Evolutionary conservation across 2,888 invertebrate species (phyloP).

Genomic region (Acanthosepion lycidas): DNA sequence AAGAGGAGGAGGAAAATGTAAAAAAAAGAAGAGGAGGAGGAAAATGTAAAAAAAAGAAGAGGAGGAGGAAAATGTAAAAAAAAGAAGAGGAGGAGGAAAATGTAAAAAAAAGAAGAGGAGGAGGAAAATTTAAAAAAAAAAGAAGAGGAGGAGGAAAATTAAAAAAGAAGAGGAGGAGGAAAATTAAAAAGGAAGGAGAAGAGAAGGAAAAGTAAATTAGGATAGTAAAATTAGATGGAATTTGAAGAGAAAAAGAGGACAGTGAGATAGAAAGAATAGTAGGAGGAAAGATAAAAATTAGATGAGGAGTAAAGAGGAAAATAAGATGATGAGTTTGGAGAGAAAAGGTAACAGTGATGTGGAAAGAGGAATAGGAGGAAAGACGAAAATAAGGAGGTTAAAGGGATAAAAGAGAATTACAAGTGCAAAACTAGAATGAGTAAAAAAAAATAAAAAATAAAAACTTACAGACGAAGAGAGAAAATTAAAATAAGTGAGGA

Average conservation of each 20-base stretch:
- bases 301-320: not conserved
- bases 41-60: not conserved
- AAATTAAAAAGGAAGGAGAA: not conserved
- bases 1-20: too few species aligned
- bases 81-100: not conserved
- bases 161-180: not conserved
- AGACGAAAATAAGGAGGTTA: not conserved
- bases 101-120: not conserved
- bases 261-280: not conserved
- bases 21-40: not conserved
- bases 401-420: not conserved
- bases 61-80: not conserved
- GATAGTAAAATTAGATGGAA: too few species aligned
- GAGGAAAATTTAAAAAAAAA: not conserved
- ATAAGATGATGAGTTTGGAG: not conserved
- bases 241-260: not conserved
- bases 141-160: not conserved
- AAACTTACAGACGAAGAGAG: not conserved
- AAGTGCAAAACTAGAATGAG: not conserved
- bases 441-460: not conserved
- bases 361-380: too few species aligned
- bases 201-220: not conserved
- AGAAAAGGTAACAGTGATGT: not conserved
- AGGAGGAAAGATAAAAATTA: not conserved
- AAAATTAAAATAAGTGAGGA: not conserved